Conservation (phyloP, 1,140 invertebrate species). For the Bathynomus jamesi region DNA sequence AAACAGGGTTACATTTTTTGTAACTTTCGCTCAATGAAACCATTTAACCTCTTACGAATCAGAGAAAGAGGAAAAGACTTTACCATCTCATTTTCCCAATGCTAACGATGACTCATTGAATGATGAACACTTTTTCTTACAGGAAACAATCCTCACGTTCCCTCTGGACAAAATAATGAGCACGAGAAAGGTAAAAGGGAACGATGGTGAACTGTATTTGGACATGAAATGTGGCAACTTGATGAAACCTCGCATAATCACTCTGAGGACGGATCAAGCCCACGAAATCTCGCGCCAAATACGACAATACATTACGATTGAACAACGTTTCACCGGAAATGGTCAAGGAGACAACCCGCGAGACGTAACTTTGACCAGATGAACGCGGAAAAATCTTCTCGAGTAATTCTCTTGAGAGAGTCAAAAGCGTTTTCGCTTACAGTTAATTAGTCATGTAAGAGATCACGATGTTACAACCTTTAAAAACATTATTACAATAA, state of each 20-base stretch:
- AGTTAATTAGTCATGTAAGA: too few species aligned
- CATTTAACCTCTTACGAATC: too few species aligned
- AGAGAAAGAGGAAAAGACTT: too few species aligned
- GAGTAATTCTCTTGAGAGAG: neutral
- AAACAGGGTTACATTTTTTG: too few species aligned
- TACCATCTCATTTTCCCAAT: too few species aligned
- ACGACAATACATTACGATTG: slow-evolving; percentile 88
- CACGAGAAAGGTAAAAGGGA: slow-evolving; percentile 82
- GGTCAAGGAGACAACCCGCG: slow-evolving; percentile 20
- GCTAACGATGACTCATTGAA: too few species aligned
- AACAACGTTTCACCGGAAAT: slow-evolving; percentile 46
- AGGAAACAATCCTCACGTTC: slow-evolving; percentile 83
- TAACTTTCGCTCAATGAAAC: too few species aligned
- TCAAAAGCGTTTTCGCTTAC: too few species aligned
- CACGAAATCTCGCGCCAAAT: slow-evolving; percentile 91
- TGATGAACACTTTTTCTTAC: too few species aligned
- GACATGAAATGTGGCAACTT: slow-evolving; percentile 96
- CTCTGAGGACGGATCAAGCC: slow-evolving; percentile 93
- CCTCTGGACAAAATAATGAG: slow-evolving; percentile 92
- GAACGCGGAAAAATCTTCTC: neutral
- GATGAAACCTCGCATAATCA: slow-evolving; percentile 88
- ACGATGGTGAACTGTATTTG: slow-evolving; percentile 84
- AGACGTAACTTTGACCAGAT: slow-evolving; percentile 32
- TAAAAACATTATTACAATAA: too few species aligned
- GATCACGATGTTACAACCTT: too few species aligned